Evolutionary conservation across 2,888 invertebrate species (phyloP).

Genomic region (Rotaria sp.): DNA sequence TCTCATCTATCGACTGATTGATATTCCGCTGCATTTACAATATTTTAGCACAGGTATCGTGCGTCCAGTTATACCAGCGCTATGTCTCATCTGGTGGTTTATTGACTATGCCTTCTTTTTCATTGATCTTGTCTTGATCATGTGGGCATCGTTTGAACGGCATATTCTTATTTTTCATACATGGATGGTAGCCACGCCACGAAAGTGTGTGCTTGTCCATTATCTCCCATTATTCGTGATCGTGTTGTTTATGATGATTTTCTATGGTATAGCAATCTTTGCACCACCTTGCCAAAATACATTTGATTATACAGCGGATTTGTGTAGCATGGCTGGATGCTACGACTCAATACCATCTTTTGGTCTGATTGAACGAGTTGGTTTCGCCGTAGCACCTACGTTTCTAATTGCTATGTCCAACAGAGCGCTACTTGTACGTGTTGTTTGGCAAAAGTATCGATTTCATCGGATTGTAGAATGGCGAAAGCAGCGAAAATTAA

Average conservation of each 20-base stretch:
- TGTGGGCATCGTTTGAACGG: not conserved
- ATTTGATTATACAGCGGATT: not conserved
- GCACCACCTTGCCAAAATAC: not conserved
- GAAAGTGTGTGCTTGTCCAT: not conserved
- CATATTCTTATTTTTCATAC: not conserved
- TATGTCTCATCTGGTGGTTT: not conserved
- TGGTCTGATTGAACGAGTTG: not conserved
- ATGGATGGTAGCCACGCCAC: not conserved
- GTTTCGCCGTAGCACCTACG: not conserved
- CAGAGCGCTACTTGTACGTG: not conserved
- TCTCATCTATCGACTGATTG: not conserved
- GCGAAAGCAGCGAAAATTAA: not conserved
- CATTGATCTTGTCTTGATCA: not conserved
- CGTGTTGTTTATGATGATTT: not conserved
- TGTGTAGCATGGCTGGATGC: not conserved
- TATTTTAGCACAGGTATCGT: not conserved
- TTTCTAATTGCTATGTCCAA: not conserved
- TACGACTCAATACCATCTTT: not conserved
- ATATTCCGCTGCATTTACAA: not conserved
- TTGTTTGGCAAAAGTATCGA: not conserved
- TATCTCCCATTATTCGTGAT: not conserved
- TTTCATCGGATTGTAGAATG: not conserved
- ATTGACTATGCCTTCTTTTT: constrained; percentile 15
- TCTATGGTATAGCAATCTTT: not conserved
- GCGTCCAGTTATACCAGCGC: not conserved